Percentiles rank a stretch among this genome's conserved stretches.
Conservation (phyloP, 92 coral and sea anemone species). For the Hydrozoanthus gracilis region DNA sequence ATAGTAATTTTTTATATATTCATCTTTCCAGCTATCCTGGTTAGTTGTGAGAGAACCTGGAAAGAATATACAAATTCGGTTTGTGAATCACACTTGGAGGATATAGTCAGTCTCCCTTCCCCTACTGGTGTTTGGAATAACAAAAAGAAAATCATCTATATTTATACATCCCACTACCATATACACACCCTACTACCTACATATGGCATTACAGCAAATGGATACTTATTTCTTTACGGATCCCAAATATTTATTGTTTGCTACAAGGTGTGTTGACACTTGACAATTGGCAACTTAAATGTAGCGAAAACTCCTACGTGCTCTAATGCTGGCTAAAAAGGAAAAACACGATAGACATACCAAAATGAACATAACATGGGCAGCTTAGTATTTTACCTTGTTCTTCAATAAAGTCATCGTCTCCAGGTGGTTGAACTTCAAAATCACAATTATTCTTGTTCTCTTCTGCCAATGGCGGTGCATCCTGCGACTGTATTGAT, state of each 20-base stretch:
- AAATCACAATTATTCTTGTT: constrained; percentile 52
- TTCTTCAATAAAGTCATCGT: constrained; percentile 53
- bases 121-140: neutral
- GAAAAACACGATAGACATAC: neutral
- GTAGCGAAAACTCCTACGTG: too few species aligned
- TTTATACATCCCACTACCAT: too few species aligned
- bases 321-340: too few species aligned
- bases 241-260: too few species aligned
- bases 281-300: too few species aligned
- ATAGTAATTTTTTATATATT: neutral
- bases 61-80: neutral
- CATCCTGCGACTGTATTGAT: constrained; percentile 27
- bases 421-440: constrained; percentile 92
- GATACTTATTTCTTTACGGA: too few species aligned
- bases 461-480: constrained; percentile 66
- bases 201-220: too few species aligned
- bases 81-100: neutral
- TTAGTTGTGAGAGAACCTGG: neutral
- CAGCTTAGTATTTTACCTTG: neutral
- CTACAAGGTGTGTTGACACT: too few species aligned
- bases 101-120: neutral
- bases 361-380: neutral
- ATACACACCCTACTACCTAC: too few species aligned
- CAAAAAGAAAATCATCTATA: neutral
- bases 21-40: constrained; percentile 25